Evolutionary conservation across 2,797 vertebrate species (phyloP).

Genomic region (Borostomias antarcticus): DNA sequence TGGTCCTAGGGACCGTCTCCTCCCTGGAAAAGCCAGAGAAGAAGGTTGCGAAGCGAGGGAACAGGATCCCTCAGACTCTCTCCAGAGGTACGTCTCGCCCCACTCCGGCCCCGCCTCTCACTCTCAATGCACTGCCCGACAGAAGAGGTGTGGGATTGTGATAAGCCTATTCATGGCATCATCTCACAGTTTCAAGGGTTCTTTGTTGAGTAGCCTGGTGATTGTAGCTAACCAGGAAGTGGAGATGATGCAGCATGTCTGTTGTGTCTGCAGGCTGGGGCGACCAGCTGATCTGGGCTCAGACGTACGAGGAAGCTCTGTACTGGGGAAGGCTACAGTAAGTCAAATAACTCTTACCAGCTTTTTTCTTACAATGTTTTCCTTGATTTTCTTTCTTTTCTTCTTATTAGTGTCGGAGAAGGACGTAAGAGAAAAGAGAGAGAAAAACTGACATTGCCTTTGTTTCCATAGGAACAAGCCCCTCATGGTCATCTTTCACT

Average conservation of each 20-base stretch:
- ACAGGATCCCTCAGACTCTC: slow-evolving; percentile 87
- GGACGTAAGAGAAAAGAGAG: neutral
- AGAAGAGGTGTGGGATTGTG: neutral
- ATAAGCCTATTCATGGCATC: neutral
- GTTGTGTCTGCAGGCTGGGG: slow-evolving; percentile 85
- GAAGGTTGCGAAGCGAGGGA: slow-evolving; percentile 75
- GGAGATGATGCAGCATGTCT: neutral
- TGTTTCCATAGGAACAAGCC: slow-evolving; percentile 86
- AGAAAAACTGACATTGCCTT: slow-evolving; percentile 11
- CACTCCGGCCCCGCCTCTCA: neutral
- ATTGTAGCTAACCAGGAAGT: neutral
- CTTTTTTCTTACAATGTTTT: neutral
- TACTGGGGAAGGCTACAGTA: slow-evolving; percentile 86
- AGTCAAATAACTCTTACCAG: slow-evolving; percentile 23
- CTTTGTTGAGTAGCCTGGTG: neutral
- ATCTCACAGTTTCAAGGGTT: neutral
- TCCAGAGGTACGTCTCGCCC: slow-evolving; percentile 83
- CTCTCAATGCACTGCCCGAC: neutral
- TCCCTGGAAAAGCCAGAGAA: slow-evolving; percentile 78
- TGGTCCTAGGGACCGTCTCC: slow-evolving; percentile 81
- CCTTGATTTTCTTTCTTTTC: neutral
- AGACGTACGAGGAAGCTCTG: slow-evolving; percentile 94
- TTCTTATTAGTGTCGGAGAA: neutral
- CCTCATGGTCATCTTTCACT: slow-evolving; percentile 91
- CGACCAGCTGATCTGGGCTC: slow-evolving; percentile 93